A percentile compares a stretch with the other conserved stretches of the same genome.
Evolutionary conservation across 2,797 vertebrate species (phyloP).

Genomic region (Acanthiza pusilla): DNA sequence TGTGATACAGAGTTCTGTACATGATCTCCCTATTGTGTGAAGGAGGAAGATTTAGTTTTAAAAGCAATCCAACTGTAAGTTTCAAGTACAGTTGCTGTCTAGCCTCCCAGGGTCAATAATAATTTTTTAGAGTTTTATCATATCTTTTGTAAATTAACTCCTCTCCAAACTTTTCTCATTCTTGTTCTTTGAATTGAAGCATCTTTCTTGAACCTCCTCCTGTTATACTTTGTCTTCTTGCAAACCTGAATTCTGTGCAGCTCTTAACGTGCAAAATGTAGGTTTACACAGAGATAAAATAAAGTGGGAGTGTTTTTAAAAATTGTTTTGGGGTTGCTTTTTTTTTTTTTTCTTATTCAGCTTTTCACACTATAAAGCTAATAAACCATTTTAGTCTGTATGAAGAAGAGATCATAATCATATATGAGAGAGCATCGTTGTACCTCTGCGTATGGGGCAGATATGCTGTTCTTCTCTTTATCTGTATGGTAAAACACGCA

Average conservation of each 20-base stretch:
- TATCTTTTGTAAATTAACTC: not conserved
- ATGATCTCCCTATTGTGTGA: not conserved
- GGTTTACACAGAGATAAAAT: not conserved
- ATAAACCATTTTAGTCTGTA: not conserved
- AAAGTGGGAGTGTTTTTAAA: not conserved
- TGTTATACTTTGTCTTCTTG: not conserved
- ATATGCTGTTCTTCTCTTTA: not conserved
- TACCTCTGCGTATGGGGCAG: not conserved
- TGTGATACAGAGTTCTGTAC: not conserved
- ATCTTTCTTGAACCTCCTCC: not conserved
- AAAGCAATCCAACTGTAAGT: not conserved
- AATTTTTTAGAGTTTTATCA: not conserved
- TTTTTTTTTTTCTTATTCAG: not conserved
- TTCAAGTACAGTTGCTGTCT: not conserved
- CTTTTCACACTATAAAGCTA: not conserved
- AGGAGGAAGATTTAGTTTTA: not conserved
- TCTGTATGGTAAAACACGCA: not conserved
- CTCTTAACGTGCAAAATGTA: not conserved
- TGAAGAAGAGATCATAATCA: not conserved
- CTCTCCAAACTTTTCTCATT: not conserved
- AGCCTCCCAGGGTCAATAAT: not conserved
- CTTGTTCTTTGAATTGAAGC: not conserved
- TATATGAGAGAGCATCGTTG: not conserved
- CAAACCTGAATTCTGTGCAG: not conserved
- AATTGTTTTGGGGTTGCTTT: accelerated